Conservation (phyloP, 2,797 vertebrate genomes). For the Simalia tracyae region DNA sequence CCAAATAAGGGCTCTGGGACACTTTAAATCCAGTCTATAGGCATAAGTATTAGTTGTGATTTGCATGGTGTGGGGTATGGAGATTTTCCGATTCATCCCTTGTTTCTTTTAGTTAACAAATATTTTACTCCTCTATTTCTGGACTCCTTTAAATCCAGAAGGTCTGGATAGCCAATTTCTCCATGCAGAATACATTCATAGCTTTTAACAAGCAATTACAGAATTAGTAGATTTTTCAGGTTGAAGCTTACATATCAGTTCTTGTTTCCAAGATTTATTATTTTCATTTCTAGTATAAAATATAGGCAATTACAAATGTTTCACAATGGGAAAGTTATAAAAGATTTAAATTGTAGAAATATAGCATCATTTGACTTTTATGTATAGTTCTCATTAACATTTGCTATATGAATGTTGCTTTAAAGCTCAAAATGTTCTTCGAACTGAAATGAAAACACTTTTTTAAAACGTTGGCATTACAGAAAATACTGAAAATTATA, state of each 20-base stretch:
- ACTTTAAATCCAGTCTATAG: neutral
- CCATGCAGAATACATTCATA: neutral
- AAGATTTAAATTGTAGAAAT: neutral
- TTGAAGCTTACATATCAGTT: neutral
- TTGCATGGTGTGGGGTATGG: neutral
- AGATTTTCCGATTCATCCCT: neutral
- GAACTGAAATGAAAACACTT: neutral
- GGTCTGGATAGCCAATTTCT: neutral
- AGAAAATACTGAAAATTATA: neutral
- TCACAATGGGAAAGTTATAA: conserved; percentile 16
- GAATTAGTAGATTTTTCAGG: neutral
- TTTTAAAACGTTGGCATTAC: neutral
- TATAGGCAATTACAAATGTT: neutral
- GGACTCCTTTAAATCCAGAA: neutral
- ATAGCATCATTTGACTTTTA: neutral
- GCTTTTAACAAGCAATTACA: neutral
- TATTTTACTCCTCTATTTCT: neutral
- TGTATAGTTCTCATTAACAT: neutral
- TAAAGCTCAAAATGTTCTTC: neutral
- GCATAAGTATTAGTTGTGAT: neutral
- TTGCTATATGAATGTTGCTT: neutral
- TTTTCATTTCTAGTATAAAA: conserved; percentile 29
- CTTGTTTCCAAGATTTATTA: conserved; percentile 32
- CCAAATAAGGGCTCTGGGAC: neutral
- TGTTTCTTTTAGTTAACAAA: neutral